These are phyloP conservation scores for Synchiropus splendidus DNA, from an alignment of 2,113 vertebrate species.

Conservation along the genomic window DNA sequence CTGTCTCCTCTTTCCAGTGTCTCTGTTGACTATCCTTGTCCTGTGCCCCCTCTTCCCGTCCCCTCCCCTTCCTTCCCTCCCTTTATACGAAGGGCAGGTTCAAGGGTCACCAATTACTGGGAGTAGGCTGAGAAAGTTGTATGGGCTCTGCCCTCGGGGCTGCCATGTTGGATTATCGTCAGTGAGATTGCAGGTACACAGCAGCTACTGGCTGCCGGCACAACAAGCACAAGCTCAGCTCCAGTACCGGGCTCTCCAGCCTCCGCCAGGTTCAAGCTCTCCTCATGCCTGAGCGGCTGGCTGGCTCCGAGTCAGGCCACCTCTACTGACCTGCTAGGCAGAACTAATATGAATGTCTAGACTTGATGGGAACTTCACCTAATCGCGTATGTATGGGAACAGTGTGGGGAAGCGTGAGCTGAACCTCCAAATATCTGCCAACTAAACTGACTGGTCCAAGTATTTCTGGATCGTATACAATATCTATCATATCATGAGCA, in stretches of 20 bases:
- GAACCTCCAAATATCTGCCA: not conserved
- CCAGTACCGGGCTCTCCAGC: constrained; percentile 19
- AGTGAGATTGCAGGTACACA: constrained; percentile 66
- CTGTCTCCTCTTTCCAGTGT: constrained; percentile 31
- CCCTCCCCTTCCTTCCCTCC: constrained; percentile 49
- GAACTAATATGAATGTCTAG: constrained; percentile 48
- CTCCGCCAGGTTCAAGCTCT: constrained; percentile 33
- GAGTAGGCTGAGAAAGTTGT: constrained; percentile 78
- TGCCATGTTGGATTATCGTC: constrained; percentile 78
- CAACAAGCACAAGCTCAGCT: constrained; percentile 29
- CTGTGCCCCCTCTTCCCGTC: constrained; percentile 47
- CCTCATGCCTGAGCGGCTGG: constrained; percentile 39
- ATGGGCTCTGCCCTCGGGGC: constrained; percentile 68
- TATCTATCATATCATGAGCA: too few relatives aligned
- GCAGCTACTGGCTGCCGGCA: constrained; percentile 33
- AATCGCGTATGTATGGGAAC: constrained; percentile 13
- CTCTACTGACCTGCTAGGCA: constrained; percentile 39
- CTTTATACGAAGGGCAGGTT: constrained; percentile 68
- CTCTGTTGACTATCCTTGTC: constrained; percentile 43
- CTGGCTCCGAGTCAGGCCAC: constrained; percentile 26
- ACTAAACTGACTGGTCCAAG: too few relatives aligned
- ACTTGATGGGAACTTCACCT: constrained; percentile 24
- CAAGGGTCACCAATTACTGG: constrained; percentile 84
- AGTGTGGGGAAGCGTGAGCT: constrained; percentile 7
- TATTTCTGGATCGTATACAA: too few relatives aligned